Conservation (phyloP, 2,113 vertebrate species). For the Sorex araneus region DNA sequence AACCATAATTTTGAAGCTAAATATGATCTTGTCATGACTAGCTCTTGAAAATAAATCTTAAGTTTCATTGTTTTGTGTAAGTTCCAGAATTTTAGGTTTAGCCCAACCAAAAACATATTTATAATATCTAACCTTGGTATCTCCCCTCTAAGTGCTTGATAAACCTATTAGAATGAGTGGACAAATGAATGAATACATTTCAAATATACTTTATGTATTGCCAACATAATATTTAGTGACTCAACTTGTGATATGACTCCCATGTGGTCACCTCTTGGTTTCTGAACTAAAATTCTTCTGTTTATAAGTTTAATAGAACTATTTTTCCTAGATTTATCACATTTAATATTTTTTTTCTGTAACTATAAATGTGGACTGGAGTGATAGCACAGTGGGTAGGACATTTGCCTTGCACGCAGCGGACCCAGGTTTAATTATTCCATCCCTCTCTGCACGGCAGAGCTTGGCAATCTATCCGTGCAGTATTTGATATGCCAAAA, state of each 20-base stretch:
- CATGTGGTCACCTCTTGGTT: background rate
- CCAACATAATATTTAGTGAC: slow-evolving; percentile 23
- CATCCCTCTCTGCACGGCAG: too few relatives aligned
- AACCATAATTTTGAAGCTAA: slow-evolving; percentile 56
- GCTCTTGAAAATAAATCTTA: slow-evolving; percentile 62
- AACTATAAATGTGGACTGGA: too few relatives aligned
- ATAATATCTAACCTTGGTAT: background rate
- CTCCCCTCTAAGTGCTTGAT: background rate
- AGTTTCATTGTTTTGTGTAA: slow-evolving; percentile 17
- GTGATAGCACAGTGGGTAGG: too few relatives aligned
- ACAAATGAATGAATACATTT: background rate
- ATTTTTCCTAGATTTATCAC: too few relatives aligned
- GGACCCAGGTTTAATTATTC: too few relatives aligned
- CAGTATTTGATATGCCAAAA: too few relatives aligned
- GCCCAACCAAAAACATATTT: background rate
- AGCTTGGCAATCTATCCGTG: too few relatives aligned
- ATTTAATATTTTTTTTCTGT: too few relatives aligned
- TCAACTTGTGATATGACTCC: slow-evolving; percentile 6
- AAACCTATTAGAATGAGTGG: background rate
- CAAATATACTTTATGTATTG: background rate
- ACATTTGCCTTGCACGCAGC: too few relatives aligned
- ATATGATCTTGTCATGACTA: slow-evolving; percentile 38
- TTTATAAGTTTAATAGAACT: too few relatives aligned
- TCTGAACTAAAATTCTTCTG: slow-evolving; percentile 10
- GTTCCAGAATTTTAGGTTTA: slow-evolving; percentile 5